Evolutionary conservation across 2,888 invertebrate species (phyloP).

Genomic region (Carabus problematicus): DNA sequence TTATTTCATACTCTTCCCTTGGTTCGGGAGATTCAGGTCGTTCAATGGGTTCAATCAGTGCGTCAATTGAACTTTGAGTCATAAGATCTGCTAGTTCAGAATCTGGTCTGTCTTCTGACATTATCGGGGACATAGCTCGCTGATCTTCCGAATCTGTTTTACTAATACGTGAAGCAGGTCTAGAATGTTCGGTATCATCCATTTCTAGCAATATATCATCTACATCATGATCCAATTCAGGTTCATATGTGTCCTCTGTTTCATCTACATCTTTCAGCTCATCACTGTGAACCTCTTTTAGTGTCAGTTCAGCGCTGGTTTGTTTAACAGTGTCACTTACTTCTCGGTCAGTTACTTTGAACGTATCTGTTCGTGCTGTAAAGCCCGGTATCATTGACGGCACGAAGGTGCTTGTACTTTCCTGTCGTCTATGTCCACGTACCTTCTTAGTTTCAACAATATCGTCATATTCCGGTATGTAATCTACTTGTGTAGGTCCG

Average conservation of each 20-base stretch:
- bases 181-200: slow-evolving; percentile 55
- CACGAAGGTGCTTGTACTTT: slow-evolving; percentile 60
- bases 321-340: slow-evolving; percentile 54
- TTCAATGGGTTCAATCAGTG: slow-evolving; percentile 60
- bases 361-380: slow-evolving; percentile 47
- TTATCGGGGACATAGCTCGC: slow-evolving; percentile 55
- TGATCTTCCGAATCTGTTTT: slow-evolving; percentile 56
- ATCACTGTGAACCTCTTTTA: slow-evolving; percentile 59
- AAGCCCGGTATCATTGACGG: slow-evolving; percentile 49
- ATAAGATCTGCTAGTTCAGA: slow-evolving; percentile 57
- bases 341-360: slow-evolving; percentile 52
- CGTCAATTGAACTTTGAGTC: slow-evolving; percentile 56
- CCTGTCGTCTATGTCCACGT: slow-evolving; percentile 65
- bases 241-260: slow-evolving; percentile 58
- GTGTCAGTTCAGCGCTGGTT: slow-evolving; percentile 54
- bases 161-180: slow-evolving; percentile 55
- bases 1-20: slow-evolving; percentile 55
- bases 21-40: slow-evolving; percentile 64
- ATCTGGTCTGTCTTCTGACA: slow-evolving; percentile 58
- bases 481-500: slow-evolving; percentile 63
- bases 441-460: slow-evolving; percentile 53
- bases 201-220: slow-evolving; percentile 50
- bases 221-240: slow-evolving; percentile 56
- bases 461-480: slow-evolving; percentile 60
- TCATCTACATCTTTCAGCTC: slow-evolving; percentile 61